Evolutionary conservation across 2,888 invertebrate species (phyloP).

Genomic region (Machimus rusticus): DNA sequence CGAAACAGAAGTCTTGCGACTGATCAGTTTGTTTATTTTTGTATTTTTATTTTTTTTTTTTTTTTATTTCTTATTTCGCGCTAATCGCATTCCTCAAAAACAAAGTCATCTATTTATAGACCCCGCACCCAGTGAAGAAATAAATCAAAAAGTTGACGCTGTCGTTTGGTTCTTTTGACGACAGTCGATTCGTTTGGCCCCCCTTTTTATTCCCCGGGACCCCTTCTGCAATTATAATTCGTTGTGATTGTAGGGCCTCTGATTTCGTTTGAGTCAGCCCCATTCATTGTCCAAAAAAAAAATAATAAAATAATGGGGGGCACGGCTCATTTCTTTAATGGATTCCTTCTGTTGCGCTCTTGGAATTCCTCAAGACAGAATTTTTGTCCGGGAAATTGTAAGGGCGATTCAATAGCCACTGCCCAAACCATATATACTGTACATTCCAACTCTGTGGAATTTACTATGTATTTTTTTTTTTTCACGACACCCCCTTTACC

Average conservation of each 20-base stretch:
- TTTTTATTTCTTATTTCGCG: background rate
- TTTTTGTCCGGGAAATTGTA: background rate
- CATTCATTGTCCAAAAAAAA: background rate
- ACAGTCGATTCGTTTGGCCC: background rate
- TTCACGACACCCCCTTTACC: background rate
- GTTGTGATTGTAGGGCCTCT: background rate
- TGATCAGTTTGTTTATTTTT: background rate
- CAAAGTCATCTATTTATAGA: constrained; percentile 27
- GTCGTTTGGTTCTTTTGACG: background rate
- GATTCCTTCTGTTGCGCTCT: background rate
- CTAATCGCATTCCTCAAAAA: background rate
- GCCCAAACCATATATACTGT: background rate
- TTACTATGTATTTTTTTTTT: background rate
- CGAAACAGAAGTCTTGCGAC: background rate
- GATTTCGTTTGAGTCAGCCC: background rate
- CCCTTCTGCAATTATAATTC: background rate
- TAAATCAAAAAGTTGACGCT: background rate
- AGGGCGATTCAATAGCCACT: background rate
- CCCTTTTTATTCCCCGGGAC: background rate
- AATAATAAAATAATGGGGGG: background rate
- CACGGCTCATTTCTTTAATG: background rate
- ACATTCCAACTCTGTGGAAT: background rate
- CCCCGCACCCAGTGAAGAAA: background rate
- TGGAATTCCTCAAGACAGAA: background rate
- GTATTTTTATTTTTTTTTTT: background rate